Evolutionary conservation across 2,888 invertebrate species (phyloP), one percentile per base, ranked within the genome.

Genomic region (Nemoura dubitans): DNA sequence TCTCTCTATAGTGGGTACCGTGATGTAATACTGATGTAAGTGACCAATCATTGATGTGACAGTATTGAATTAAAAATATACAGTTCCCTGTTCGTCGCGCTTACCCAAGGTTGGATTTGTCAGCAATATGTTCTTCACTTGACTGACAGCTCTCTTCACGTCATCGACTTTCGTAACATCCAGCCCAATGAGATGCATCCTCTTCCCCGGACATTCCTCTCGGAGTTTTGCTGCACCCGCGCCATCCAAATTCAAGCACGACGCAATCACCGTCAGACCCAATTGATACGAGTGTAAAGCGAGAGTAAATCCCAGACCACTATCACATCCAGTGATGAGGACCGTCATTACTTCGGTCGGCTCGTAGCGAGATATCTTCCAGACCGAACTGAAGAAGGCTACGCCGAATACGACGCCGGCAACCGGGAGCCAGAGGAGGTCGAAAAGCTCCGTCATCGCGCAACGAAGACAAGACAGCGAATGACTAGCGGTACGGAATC

Each of bases 181-280:
- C 25, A 92, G 88, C 14, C 89, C 88, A 21, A 91, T 87, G 0
- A 92, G 90, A 82, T 90, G 89, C 21, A 92, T 87, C 77, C 90
- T 87, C 6, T 86, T 81, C 0, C 43, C 76, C 0, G 83, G 85
- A 25, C 85, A 78, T 36, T 86, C 78, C 7, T 89, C 87, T 82
- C 87, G 83, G 29, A 91, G 88, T 0, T 87, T 87, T 16, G 88
- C 26, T 0, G 90, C 90, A 3, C 90, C 90, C 28, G 89, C 89
- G 0, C 91, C 90, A 86, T 90, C 85, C 0, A 88, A 87, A 25
- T 89, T 86, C 5, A 92, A 88, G 88, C 92, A 92, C 5, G 91
- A 91, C 0, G 92, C 92, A 78, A 91, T 89, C 10, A 91, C 91
- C n/a, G 89, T 89, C 87, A 91, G 90, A 0, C 92, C 92, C 86